These are phyloP conservation scores for Proterorhinus semilunaris DNA, from an alignment of 2,113 vertebrate genomes.

Conservation along the genomic window DNA sequence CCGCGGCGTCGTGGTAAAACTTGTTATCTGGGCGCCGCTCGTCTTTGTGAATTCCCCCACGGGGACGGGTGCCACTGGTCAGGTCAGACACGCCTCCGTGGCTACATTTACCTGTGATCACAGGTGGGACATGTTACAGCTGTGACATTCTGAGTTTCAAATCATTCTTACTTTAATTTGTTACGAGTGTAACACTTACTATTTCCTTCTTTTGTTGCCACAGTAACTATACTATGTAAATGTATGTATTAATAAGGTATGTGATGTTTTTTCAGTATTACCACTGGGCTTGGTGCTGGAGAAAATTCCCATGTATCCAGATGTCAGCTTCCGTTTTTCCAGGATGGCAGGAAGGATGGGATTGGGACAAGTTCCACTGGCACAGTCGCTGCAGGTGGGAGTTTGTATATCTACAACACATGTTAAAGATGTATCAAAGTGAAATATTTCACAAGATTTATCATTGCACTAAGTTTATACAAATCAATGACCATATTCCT, in stretches of 20 bases:
- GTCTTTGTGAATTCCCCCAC: constrained; percentile 75
- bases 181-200: no score
- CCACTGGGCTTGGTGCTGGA: constrained; percentile 66
- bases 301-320: constrained; percentile 71
- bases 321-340: constrained; percentile 68
- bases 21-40: constrained; percentile 51
- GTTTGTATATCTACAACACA: constrained; percentile 48
- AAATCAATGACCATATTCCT: no score
- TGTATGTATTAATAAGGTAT: background rate
- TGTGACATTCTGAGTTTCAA: no score
- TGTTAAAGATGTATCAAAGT: background rate
- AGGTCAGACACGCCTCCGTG: constrained; percentile 70
- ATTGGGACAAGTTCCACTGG: constrained; percentile 61
- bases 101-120: constrained; percentile 75
- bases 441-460: no score
- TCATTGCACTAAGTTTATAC: no score
- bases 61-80: constrained; percentile 52
- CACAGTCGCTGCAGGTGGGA: constrained; percentile 73
- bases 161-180: no score
- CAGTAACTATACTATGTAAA: background rate
- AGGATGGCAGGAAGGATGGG: constrained; percentile 65
- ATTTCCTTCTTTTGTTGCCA: no score
- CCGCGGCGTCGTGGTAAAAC: constrained; percentile 59
- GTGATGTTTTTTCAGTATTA: constrained; percentile 19
- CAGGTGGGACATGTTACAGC: background rate